phyloP scores from a whole-genome alignment of 2,113 vertebrate species.

The Clarias macrocephalus region DNA sequence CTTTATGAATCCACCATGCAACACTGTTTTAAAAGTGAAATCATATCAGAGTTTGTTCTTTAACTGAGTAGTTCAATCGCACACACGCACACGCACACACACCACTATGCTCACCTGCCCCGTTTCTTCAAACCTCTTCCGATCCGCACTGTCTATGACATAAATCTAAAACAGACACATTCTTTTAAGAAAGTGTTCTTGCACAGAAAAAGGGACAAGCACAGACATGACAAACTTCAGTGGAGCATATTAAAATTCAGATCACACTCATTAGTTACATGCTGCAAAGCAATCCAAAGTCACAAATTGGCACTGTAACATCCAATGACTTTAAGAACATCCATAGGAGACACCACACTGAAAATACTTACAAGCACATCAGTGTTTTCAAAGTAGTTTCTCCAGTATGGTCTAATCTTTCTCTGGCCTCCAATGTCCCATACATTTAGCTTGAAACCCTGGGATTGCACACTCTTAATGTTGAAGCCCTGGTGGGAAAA shows the following conservation, averaged over 20 bases:
- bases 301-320: not conserved
- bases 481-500: conserved; percentile 48
- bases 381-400: conserved; percentile 56
- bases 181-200: not conserved
- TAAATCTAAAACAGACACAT: conserved; percentile 76
- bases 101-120: conserved; percentile 74
- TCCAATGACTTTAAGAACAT: not conserved
- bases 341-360: not conserved
- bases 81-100: not conserved
- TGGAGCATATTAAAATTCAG: not conserved
- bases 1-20: not conserved
- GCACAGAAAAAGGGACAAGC: not conserved
- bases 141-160: conserved; percentile 88
- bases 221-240: not conserved
- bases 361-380: conserved; percentile 47
- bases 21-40: not conserved
- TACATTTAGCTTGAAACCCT: conserved; percentile 52
- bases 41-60: not conserved
- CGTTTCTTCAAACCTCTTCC: conserved; percentile 88
- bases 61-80: not conserved
- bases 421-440: conserved; percentile 55
- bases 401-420: conserved; percentile 52
- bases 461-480: conserved; percentile 52
- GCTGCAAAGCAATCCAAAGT: not conserved
- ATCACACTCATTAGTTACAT: not conserved